These are phyloP conservation scores for Toxonevra muliebris DNA, from an alignment of 2,888 invertebrate species.

Conservation along the genomic window DNA sequence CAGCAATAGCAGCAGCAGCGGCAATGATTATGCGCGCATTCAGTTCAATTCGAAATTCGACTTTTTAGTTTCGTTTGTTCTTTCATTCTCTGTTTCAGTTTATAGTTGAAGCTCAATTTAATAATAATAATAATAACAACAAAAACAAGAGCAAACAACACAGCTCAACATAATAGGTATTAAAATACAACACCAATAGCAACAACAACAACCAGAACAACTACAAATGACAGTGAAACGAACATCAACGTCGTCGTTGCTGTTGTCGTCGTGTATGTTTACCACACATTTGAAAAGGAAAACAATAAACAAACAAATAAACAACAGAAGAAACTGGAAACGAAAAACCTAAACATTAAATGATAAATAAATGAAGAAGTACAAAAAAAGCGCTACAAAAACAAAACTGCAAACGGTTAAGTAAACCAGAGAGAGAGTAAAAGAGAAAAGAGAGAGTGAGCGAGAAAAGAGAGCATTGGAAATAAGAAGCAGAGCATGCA, in stretches of 20 bases:
- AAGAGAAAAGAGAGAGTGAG: too few species aligned
- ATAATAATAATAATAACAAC: slow-evolving; percentile 18
- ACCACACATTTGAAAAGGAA: neutral
- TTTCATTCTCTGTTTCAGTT: neutral
- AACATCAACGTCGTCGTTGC: neutral
- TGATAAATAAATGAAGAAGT: too few species aligned
- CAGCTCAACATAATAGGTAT: slow-evolving; percentile 2
- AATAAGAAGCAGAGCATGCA: too few species aligned
- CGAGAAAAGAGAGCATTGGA: too few species aligned
- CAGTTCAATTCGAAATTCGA: neutral
- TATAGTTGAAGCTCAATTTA: slow-evolving; percentile 13
- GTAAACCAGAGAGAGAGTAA: too few species aligned
- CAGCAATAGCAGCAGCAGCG: slow-evolving; percentile 34
- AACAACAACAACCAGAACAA: slow-evolving; percentile 18
- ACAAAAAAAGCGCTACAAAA: too few species aligned
- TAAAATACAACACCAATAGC: slow-evolving; percentile 7
- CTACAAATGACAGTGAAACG: slow-evolving; percentile 19
- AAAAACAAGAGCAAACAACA: slow-evolving; percentile 22
- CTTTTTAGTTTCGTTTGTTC: neutral
- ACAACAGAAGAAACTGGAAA: neutral
- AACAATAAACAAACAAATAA: neutral
- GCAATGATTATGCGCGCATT: slow-evolving; percentile 10
- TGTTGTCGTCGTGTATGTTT: neutral
- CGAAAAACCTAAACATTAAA: too few species aligned
- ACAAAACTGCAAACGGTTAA: too few species aligned